phyloP scores from a whole-genome alignment of 2,888 invertebrate genomes.

The Poecilobothrus nobilitatus region DNA sequence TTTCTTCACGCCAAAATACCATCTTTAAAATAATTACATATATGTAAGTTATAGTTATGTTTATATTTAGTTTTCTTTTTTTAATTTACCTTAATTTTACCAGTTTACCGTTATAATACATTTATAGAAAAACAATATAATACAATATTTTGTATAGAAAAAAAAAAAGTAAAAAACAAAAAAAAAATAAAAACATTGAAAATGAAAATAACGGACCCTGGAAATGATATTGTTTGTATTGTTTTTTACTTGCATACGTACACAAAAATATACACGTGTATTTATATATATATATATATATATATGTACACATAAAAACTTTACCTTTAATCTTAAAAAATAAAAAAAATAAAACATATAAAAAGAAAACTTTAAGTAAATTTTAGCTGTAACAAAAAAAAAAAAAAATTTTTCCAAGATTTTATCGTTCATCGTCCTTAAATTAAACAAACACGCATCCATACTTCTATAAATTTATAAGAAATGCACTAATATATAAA shows the following conservation, averaged over 20 bases:
- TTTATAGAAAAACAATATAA: too few species aligned
- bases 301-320: too few species aligned
- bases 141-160: too few species aligned
- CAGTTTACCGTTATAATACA: too few species aligned
- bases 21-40: too few species aligned
- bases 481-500: not conserved
- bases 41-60: too few species aligned
- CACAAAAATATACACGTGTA: too few species aligned
- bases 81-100: too few species aligned
- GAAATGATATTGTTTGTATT: not conserved
- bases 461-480: not conserved
- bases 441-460: not conserved
- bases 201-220: slow-evolving; percentile 3
- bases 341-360: not conserved
- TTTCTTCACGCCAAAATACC: too few species aligned
- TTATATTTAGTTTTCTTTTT: too few species aligned
- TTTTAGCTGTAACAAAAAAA: not conserved
- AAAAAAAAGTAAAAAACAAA: too few species aligned
- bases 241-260: not conserved
- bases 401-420: not conserved
- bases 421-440: slow-evolving; percentile 8
- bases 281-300: too few species aligned
- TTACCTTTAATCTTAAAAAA: not conserved
- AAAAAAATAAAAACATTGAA: not conserved
- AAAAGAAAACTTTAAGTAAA: not conserved